phyloP scores from a whole-genome alignment of 1,140 invertebrate species.

The Paralvinella palmiformis region DNA sequence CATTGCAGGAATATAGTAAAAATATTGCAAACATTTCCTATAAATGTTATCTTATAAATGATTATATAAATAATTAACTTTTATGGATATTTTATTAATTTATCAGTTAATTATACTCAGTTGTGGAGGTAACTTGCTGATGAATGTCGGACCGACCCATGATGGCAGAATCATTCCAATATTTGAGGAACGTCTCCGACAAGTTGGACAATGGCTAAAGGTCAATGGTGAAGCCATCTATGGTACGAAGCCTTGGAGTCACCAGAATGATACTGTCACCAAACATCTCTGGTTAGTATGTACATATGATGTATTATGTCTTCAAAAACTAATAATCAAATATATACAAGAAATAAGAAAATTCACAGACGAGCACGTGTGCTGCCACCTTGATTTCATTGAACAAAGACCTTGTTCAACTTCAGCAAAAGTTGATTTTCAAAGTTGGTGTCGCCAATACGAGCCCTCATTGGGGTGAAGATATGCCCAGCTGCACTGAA shows the following conservation, averaged over 20 bases:
- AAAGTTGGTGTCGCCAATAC: too few species aligned
- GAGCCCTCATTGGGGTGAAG: too few species aligned
- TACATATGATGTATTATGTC: background rate
- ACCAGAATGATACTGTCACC: constrained; percentile 76
- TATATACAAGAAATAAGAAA: background rate
- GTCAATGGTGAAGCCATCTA: constrained; percentile 89
- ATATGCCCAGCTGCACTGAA: too few species aligned
- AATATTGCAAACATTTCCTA: too few species aligned
- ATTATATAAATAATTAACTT: too few species aligned
- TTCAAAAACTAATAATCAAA: background rate
- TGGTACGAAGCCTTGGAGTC: constrained; percentile 60
- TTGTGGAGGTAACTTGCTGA: constrained; percentile 79
- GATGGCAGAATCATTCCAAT: constrained; percentile 82
- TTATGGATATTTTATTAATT: too few species aligned
- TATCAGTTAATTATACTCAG: too few species aligned
- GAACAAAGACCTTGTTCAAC: background rate
- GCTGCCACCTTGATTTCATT: background rate
- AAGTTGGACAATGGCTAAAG: constrained; percentile 66
- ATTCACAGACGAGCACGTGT: background rate
- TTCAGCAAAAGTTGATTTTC: background rate
- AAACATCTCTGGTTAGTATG: constrained; percentile 54
- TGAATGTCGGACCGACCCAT: constrained; percentile 87
- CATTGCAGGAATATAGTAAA: too few species aligned
- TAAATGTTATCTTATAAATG: too few species aligned
- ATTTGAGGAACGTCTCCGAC: constrained; percentile 76